These are phyloP conservation scores for Gorsachius goisagi DNA, from an alignment of 2,113 vertebrate species.

Conservation along the genomic window DNA sequence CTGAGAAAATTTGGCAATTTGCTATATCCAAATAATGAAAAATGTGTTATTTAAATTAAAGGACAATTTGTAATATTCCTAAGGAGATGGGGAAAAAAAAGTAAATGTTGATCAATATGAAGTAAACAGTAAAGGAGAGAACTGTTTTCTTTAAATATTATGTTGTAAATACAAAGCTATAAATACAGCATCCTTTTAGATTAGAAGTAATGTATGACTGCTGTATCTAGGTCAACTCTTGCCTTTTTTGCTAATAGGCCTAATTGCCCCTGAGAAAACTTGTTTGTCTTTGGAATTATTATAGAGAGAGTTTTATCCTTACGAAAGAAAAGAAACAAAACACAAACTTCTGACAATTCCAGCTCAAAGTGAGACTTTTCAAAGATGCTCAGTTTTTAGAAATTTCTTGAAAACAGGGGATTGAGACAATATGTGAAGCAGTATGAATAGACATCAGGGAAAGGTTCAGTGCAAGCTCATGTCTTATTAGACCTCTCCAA, in stretches of 20 bases:
- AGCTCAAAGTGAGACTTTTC: not conserved
- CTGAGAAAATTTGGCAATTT: not conserved
- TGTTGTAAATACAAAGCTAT: not conserved
- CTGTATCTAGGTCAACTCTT: constrained; percentile 32
- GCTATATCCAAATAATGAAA: not conserved
- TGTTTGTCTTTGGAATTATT: constrained; percentile 2
- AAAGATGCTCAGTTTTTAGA: not conserved
- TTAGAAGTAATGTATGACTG: not conserved
- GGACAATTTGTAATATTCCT: not conserved
- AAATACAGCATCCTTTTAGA: not conserved
- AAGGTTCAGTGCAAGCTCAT: not conserved
- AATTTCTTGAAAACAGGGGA: not conserved
- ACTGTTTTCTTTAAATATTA: not conserved
- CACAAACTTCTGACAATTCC: not conserved
- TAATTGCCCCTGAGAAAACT: constrained; percentile 31
- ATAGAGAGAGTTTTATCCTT: not conserved
- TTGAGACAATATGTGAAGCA: rapidly evolving
- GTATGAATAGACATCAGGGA: not conserved
- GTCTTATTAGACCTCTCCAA: not conserved
- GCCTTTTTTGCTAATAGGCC: not conserved
- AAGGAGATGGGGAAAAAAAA: not conserved
- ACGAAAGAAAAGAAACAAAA: not conserved
- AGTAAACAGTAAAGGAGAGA: not conserved
- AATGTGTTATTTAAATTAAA: not conserved
- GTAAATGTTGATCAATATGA: not conserved